Percentiles rank a stretch among this genome's conserved stretches.
Conservation (phyloP, 2,797 vertebrate species). For the Sternarchorhynchus goeldii region DNA sequence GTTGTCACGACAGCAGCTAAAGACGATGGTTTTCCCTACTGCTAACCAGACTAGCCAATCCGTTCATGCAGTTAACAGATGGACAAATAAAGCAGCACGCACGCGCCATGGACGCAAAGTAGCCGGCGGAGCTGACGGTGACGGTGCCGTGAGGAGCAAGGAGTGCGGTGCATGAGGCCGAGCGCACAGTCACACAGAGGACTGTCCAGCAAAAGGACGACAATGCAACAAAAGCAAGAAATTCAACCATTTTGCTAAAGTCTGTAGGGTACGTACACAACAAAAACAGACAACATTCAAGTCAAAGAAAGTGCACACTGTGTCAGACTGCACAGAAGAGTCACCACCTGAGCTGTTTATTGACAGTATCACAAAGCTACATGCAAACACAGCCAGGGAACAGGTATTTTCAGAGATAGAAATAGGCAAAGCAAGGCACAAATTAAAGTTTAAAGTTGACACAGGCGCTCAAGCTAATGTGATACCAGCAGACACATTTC, state of each 20-base stretch:
- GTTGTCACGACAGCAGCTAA: too few relatives aligned
- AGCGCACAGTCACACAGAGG: too few relatives aligned
- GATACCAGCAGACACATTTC: not conserved
- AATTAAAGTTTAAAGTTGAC: slow-evolving; percentile 2
- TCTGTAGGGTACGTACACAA: not conserved
- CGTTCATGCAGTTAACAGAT: not conserved
- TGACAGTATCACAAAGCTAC: not conserved
- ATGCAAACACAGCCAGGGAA: not conserved
- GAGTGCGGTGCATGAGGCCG: too few relatives aligned
- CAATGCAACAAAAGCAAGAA: not conserved
- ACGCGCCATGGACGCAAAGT: not conserved
- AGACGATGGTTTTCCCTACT: too few relatives aligned
- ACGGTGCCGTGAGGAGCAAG: not conserved
- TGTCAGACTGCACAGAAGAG: not conserved
- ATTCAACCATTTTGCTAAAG: not conserved
- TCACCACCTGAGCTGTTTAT: not conserved
- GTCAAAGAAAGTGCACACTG: not conserved
- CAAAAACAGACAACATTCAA: not conserved
- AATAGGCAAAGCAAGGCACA: not conserved
- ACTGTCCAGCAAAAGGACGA: too few relatives aligned
- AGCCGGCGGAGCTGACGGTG: not conserved
- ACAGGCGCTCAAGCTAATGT: not conserved
- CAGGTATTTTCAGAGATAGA: not conserved
- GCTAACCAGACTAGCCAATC: too few relatives aligned
- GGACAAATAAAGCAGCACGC: not conserved